phyloP scores from a whole-genome alignment of 2,797 vertebrate species.

The Acipenser oxyrinchus region DNA sequence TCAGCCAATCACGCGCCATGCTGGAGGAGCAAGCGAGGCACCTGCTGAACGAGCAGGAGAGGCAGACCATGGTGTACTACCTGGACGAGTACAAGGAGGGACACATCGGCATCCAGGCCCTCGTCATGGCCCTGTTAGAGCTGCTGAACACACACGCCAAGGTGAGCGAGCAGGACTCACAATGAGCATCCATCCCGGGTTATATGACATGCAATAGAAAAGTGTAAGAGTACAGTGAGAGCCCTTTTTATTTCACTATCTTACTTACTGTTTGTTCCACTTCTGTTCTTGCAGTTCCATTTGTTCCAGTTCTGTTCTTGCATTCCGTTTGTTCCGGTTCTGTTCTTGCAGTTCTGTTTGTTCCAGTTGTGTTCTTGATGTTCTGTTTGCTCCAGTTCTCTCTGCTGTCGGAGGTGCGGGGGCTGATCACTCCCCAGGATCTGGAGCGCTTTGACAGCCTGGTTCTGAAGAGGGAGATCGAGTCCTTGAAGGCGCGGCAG shows the following conservation, averaged over 20 bases:
- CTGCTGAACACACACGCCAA: constrained; percentile 92
- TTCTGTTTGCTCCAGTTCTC: constrained; percentile 66
- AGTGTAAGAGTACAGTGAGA: too few species aligned
- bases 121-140: constrained; percentile 87
- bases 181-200: too few species aligned
- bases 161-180: constrained; percentile 46
- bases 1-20: constrained; percentile 81
- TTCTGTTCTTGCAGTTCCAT: too few species aligned
- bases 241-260: too few species aligned
- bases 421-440: constrained; percentile 79
- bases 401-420: constrained; percentile 83
- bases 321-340: too few species aligned
- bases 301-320: too few species aligned
- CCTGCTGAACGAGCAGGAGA: constrained; percentile 76
- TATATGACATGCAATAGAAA: too few species aligned
- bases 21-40: constrained; percentile 87
- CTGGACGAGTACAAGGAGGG: constrained; percentile 83
- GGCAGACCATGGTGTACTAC: constrained; percentile 88
- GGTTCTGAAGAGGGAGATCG: constrained; percentile 85
- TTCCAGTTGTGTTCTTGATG: too few species aligned
- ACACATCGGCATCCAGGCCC: constrained; percentile 75
- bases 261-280: too few species aligned
- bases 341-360: too few species aligned
- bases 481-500: constrained; percentile 87
- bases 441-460: constrained; percentile 83